These are phyloP conservation scores for Butorides virescens DNA, from an alignment of 2,113 vertebrate species.

Conservation along the genomic window DNA sequence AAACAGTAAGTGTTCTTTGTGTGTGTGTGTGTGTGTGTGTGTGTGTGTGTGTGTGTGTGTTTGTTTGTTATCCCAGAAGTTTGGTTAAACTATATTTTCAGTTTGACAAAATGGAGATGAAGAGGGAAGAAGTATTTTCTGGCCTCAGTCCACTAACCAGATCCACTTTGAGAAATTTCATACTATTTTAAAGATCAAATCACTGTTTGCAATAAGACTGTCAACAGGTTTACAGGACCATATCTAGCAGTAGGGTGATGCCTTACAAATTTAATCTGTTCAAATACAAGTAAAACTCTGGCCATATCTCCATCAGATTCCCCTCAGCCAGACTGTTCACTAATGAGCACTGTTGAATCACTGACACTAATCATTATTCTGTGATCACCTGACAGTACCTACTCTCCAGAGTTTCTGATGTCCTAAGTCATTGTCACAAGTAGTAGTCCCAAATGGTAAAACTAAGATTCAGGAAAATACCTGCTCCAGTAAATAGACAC, in stretches of 20 bases:
- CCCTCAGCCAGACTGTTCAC: background rate
- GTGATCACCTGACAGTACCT: background rate
- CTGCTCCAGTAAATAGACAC: background rate
- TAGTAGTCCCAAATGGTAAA: background rate
- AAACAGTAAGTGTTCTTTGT: constrained; percentile 75
- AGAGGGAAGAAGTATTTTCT: background rate
- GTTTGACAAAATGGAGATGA: background rate
- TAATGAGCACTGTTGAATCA: background rate
- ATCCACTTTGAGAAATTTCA: background rate
- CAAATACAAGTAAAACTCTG: background rate
- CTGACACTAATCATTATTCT: background rate
- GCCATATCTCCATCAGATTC: background rate
- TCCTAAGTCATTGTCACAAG: background rate
- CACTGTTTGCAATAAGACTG: background rate
- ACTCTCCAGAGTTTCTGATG: background rate
- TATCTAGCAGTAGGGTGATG: background rate
- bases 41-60: background rate
- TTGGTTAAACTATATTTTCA: background rate
- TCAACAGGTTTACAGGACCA: background rate
- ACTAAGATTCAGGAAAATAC: background rate
- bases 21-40: background rate
- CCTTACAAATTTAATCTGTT: background rate
- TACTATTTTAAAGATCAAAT: background rate
- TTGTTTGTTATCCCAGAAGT: background rate
- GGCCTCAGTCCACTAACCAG: background rate